phyloP scores from a whole-genome alignment of 2,113 vertebrate species.

The Pterocles orientalis region DNA sequence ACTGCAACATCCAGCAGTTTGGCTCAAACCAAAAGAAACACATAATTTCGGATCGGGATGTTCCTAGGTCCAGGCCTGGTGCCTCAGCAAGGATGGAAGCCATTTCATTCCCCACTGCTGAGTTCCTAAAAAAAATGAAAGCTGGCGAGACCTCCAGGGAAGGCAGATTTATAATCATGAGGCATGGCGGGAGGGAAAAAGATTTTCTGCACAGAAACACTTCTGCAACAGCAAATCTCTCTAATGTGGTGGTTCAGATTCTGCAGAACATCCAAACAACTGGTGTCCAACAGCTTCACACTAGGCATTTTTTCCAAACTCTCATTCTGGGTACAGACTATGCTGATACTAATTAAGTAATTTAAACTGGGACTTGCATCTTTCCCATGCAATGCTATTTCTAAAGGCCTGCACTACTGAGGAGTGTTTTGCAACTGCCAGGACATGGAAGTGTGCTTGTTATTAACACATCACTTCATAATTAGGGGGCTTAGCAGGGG shows the following conservation, averaged over 20 bases:
- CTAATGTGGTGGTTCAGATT: neutral
- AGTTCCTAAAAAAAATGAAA: neutral
- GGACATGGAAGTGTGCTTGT: slow-evolving; percentile 47
- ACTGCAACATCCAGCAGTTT: neutral
- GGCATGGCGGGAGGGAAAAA: neutral
- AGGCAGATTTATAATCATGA: neutral
- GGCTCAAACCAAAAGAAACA: neutral
- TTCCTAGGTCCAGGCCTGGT: neutral
- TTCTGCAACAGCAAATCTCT: neutral
- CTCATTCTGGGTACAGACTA: neutral
- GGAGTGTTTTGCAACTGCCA: slow-evolving; percentile 32
- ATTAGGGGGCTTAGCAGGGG: slow-evolving; percentile 49
- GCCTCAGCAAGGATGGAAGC: neutral
- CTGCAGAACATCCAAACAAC: neutral
- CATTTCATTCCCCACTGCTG: neutral
- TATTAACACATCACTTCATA: slow-evolving; percentile 65
- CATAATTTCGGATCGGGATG: neutral
- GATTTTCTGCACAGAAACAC: neutral
- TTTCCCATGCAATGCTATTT: neutral
- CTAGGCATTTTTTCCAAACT: neutral
- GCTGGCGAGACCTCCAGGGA: neutral
- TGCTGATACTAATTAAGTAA: slow-evolving; percentile 12
- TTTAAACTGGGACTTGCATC: slow-evolving; percentile 13
- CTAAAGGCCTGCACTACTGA: neutral
- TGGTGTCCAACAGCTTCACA: neutral